Evolutionary conservation across 2,888 invertebrate species (phyloP), one percentile per base, ranked within the genome.

Genomic region (Rhagophthalmus giganteus): DNA sequence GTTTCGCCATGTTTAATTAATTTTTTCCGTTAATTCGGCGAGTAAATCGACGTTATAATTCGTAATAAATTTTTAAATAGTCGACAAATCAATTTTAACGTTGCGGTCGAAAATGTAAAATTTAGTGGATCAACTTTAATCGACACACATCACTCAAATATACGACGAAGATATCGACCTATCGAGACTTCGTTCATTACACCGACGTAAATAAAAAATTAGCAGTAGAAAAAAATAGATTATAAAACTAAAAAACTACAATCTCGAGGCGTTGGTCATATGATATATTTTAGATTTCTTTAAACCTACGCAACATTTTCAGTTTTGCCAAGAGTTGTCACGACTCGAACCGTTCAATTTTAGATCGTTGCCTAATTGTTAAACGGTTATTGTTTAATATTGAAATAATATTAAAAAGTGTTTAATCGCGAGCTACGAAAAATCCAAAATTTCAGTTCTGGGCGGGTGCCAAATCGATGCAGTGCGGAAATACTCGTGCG

Each of bases 261-360:
- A 37, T n/a, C 25, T 26, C 25, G 10, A 25, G 25, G 26, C 37
- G 7, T 15, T 39, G 26, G 37, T 35, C 38, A 38, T 32, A 35
- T 37, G 38, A 46, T 46, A 46, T 13, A 37, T 42, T 34, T 42
- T 39, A 41, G 27, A 45, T 46, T 54, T 54, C 46, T 54, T 30
- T 31, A 31, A 46, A 39, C 57, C 57, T 50, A 57, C 57, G 57
- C 54, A 41, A 47, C 35, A 50, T 51, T 50, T 45, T 26, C 10
- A 41, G 33, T 40, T 38, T 52, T 46, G 46, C 42, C 47, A 48
- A 49, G 48, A 48, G 26, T 44, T 44, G 52, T 48, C 42, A 47
- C 35, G 47, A 46, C 42, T 42, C n/a, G n/a, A n/a, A n/a, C n/a
- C n/a, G 52, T 45, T 45, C 52, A 55, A 53, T 53, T 53, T 55